These are phyloP conservation scores for Laspeyria flexula DNA, from an alignment of 2,888 invertebrate species.

Conservation along the genomic window DNA sequence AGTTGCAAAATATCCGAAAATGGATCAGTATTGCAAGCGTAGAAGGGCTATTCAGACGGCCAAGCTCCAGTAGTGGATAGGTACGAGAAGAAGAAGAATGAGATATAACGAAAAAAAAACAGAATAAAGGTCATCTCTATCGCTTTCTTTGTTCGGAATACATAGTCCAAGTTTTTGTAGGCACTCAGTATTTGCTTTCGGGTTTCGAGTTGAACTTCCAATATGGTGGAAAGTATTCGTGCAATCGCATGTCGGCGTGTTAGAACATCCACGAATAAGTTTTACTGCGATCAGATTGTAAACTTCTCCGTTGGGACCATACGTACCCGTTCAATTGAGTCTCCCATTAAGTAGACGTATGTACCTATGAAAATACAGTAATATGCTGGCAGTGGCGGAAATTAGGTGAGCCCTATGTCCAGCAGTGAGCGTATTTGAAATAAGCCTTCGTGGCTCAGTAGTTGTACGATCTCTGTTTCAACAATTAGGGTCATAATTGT, in stretches of 20 bases:
- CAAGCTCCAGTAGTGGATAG: too few relatives aligned
- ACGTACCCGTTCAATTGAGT: constrained; percentile 27
- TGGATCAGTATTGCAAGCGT: too few relatives aligned
- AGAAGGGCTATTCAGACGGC: too few relatives aligned
- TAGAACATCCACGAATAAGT: constrained; percentile 71
- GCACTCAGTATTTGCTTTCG: constrained; percentile 81
- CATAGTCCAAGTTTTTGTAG: constrained; percentile 77
- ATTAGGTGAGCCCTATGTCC: too few relatives aligned
- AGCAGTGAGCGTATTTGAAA: too few relatives aligned
- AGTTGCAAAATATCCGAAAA: too few relatives aligned
- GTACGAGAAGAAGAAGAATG: neutral
- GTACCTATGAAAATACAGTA: too few relatives aligned
- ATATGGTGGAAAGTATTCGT: constrained; percentile 79
- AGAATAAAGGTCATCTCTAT: too few relatives aligned
- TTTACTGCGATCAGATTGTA: constrained; percentile 71
- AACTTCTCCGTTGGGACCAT: constrained; percentile 56
- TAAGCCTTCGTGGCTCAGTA: too few relatives aligned
- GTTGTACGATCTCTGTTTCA: too few relatives aligned
- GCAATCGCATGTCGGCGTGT: constrained; percentile 71
- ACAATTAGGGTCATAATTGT: too few relatives aligned
- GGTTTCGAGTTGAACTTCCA: constrained; percentile 76
- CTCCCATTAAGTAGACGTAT: neutral
- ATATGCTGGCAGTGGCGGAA: too few relatives aligned
- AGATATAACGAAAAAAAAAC: constrained; percentile 6
- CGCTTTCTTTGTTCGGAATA: constrained; percentile 50